These are phyloP conservation scores for Menura novaehollandiae DNA, from an alignment of 2,113 vertebrate genomes.

Conservation along the genomic window DNA sequence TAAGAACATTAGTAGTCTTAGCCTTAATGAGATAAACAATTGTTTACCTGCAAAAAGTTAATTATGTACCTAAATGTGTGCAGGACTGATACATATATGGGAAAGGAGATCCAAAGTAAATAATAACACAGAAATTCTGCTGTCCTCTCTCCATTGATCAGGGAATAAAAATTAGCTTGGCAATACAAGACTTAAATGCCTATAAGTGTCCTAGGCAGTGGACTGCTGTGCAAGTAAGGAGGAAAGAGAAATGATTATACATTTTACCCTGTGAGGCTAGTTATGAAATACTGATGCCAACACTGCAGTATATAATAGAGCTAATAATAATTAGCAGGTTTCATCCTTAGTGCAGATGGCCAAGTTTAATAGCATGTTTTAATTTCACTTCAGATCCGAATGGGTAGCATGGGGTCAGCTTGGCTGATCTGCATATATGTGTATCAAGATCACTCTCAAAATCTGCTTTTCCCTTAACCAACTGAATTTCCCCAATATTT, in stretches of 20 bases:
- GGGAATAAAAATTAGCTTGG: background rate
- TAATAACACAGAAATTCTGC: background rate
- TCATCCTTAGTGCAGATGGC: background rate
- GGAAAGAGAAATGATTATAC: background rate
- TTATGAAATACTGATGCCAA: background rate
- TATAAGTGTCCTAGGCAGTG: background rate
- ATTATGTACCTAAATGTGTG: background rate
- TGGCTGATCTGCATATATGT: background rate
- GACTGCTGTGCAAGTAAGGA: background rate
- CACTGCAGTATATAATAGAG: background rate
- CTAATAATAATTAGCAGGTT: constrained; percentile 25
- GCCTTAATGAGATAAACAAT: background rate
- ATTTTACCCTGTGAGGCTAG: background rate
- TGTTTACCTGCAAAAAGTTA: background rate
- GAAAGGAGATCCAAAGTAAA: background rate
- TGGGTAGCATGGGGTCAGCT: background rate
- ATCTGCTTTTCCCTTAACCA: background rate
- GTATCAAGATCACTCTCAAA: background rate
- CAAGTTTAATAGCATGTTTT: constrained; percentile 27
- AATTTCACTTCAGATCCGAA: constrained; percentile 21
- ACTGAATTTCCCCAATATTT: background rate
- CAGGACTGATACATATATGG: background rate
- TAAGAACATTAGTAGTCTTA: background rate
- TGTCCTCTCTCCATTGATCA: background rate
- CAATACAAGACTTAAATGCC: background rate